Conservation (phyloP, 2,113 vertebrate species). For the Hystrix brachyura region DNA sequence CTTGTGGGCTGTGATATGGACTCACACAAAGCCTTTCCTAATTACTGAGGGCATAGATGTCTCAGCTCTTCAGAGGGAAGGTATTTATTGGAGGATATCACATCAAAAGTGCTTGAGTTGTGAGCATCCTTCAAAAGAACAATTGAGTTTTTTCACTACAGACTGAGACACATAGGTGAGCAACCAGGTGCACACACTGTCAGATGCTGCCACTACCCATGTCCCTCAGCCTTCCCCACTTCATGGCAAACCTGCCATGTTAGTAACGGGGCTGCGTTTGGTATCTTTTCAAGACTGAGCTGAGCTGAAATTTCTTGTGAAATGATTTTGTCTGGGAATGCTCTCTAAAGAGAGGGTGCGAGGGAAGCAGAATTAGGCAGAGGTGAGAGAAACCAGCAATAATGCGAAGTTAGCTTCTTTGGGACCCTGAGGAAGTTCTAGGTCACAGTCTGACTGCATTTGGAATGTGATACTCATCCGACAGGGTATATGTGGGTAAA, state of each 20-base stretch:
- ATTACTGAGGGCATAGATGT: neutral
- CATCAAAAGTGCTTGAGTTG: neutral
- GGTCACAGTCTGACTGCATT: neutral
- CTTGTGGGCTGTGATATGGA: neutral
- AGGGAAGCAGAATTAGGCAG: neutral
- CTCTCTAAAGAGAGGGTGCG: neutral
- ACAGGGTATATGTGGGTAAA: neutral
- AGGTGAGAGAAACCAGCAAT: neutral
- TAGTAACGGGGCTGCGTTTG: neutral
- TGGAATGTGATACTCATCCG: neutral
- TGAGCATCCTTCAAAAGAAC: neutral
- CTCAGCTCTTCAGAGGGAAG: neutral
- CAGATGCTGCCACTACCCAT: fast-evolving
- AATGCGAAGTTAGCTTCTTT: neutral
- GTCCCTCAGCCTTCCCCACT: neutral
- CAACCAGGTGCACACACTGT: neutral
- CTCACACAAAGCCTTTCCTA: neutral
- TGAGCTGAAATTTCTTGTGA: neutral
- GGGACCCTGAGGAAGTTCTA: neutral
- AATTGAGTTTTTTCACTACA: neutral
- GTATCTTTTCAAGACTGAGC: neutral
- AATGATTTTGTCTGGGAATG: neutral
- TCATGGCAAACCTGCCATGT: neutral
- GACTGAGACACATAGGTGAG: neutral
- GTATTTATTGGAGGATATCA: neutral